Conservation (phyloP, 2,113 vertebrate species). For the Rhagologus leucostigma region DNA sequence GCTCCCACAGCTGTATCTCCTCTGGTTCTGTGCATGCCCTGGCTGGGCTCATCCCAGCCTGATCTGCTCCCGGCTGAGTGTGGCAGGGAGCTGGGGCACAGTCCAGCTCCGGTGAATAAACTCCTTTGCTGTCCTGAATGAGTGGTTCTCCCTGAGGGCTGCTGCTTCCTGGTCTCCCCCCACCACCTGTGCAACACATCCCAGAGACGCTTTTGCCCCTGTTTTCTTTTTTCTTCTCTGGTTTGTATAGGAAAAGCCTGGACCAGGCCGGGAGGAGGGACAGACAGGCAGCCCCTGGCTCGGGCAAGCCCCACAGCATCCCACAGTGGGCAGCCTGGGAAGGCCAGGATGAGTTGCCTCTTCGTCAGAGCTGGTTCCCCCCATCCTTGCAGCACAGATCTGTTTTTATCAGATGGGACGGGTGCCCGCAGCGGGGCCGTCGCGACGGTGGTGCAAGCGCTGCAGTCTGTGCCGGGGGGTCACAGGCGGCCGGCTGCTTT, state of each 20-base stretch:
- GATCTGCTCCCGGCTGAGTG: accelerated
- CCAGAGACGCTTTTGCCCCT: accelerated
- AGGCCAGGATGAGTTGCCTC: not conserved
- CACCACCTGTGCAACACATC: not conserved
- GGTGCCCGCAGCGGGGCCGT: not conserved
- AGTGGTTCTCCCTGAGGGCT: not conserved
- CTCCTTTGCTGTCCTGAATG: not conserved
- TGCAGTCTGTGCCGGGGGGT: not conserved
- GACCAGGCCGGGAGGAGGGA: accelerated
- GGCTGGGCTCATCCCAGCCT: accelerated
- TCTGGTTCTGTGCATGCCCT: not conserved
- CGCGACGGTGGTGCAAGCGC: not conserved
- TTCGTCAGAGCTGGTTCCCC: not conserved
- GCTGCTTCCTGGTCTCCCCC: not conserved
- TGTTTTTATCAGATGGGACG: slow-evolving; percentile 13
- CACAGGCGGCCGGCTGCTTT: not conserved
- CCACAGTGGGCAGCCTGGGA: not conserved
- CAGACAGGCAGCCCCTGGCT: not conserved
- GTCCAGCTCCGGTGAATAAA: accelerated
- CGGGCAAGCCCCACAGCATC: not conserved
- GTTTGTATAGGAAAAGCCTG: not conserved
- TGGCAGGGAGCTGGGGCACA: not conserved
- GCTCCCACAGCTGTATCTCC: not conserved
- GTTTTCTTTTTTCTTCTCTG: not conserved
- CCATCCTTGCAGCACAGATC: not conserved